Evolutionary conservation across 2,113 vertebrate genomes (phyloP), one percentile per base, ranked within the genome.

Genomic region (Pelecanoides urinatrix): DNA sequence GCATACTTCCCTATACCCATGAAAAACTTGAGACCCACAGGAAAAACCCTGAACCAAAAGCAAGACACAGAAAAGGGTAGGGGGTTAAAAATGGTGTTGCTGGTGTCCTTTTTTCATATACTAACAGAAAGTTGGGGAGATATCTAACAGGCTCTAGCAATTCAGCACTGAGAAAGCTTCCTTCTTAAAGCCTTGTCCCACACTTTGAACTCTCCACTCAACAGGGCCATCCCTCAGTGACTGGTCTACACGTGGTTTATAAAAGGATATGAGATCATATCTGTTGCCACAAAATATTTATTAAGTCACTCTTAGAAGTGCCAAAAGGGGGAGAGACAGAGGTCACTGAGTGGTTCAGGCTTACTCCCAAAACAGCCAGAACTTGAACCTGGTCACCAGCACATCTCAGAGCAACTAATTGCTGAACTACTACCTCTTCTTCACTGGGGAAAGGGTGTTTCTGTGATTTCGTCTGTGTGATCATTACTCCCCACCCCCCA

Each of bases 251-350:
- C 2, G 4, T 9, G 6, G 42, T 36, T 55, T 86, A 23, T 53
- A 58, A 79, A 65, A 95, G 83, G 78, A 93, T 70, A 80, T 74
- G 68, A 92, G 86, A 94, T 91, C 79, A 21, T 50, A 96, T 76
- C 30, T 89, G 32, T 50, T 71, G 55, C 86, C 92, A 67, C 29
- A 91, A 93, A 67, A 15, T 49, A 90, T 76, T 90, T 82, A 88
- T 90, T 81, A 93, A 56, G 62, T 85, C 50, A 75, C 38, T 84
- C 38, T 59, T 77, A 58, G 7, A 83, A 86, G 47, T 58, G 86
- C 86, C 92, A 96, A 63, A 74, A 92, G 13, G 22, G 9, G 38
- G 61, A 88, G 76, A 92, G 55, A 84, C 15, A 55, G 45, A 91
- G 68, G 67, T 77, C 61, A 59, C 80, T 1, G 12, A 59, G 32